Percentiles rank a stretch among this genome's conserved stretches.
Conservation (phyloP, 1,140 invertebrate genomes). For the Brachionus asplanchnoidis region DNA sequence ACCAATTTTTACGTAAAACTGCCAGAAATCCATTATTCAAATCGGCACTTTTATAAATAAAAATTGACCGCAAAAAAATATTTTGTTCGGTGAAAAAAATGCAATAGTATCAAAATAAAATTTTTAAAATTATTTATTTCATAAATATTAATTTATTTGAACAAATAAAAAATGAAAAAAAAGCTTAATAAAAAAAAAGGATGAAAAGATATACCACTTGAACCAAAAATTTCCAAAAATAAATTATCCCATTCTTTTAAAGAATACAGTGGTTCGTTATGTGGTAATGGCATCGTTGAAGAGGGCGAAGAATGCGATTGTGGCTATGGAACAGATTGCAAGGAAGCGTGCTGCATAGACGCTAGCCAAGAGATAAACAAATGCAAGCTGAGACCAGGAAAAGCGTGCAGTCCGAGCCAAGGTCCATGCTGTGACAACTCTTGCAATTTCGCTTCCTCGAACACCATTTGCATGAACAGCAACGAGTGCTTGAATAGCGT, state of each 20-base stretch:
- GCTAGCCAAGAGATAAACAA: constrained; percentile 44
- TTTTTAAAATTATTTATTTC: too few relatives aligned
- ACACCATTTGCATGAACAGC: constrained; percentile 69
- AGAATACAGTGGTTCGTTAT: constrained; percentile 86
- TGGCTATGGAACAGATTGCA: constrained; percentile 87
- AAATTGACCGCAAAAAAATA: too few relatives aligned
- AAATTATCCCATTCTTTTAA: constrained; percentile 47
- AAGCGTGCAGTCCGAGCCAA: constrained; percentile 77
- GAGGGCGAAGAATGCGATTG: constrained; percentile 96
- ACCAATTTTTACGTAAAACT: too few relatives aligned
- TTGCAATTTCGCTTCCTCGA: constrained; percentile 70
- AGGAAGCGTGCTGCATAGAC: constrained; percentile 75
- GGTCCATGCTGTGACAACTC: constrained; percentile 83
- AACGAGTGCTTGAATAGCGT: constrained; percentile 74
- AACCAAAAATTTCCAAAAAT: too few relatives aligned
- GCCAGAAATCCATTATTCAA: too few relatives aligned
- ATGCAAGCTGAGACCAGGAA: constrained; percentile 78
- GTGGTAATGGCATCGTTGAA: constrained; percentile 97
- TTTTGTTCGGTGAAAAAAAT: too few relatives aligned
- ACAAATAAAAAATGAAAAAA: too few relatives aligned
- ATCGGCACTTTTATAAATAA: too few relatives aligned
- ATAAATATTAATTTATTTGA: too few relatives aligned
- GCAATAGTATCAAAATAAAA: too few relatives aligned
- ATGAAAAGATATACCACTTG: too few relatives aligned
- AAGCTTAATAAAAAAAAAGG: too few relatives aligned